Conservation (phyloP, 2,888 invertebrate species). For the Cepaea hortensis region DNA sequence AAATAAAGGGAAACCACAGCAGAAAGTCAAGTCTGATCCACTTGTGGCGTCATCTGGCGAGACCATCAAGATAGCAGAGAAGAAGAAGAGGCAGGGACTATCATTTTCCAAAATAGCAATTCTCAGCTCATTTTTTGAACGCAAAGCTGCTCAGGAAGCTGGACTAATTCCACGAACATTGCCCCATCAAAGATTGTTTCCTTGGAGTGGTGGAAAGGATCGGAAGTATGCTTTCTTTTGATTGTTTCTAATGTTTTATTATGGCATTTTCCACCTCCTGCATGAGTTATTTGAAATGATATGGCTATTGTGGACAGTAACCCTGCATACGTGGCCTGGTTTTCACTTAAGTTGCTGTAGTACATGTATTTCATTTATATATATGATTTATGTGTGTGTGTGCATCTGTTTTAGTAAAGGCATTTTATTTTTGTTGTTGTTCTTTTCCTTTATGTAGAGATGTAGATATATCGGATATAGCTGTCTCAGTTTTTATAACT, state of each 20-base stretch:
- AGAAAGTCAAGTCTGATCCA: constrained; percentile 38
- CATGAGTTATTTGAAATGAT: constrained; percentile 20
- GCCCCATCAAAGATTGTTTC: constrained; percentile 46
- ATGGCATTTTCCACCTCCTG: constrained; percentile 8
- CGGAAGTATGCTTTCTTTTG: constrained; percentile 42
- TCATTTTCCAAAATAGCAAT: constrained; percentile 68
- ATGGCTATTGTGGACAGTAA: constrained; percentile 1
- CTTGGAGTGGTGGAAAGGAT: constrained; percentile 39
- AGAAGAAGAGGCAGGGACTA: constrained; percentile 47
- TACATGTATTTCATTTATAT: too few relatives aligned
- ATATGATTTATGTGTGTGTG: too few relatives aligned
- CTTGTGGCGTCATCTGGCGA: constrained; percentile 19
- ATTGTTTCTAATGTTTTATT: constrained; percentile 20
- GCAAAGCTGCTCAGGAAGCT: constrained; percentile 59
- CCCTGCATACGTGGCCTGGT: neutral
- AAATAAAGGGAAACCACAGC: constrained; percentile 43
- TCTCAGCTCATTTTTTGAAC: constrained; percentile 70
- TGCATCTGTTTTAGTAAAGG: too few relatives aligned
- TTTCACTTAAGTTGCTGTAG: neutral
- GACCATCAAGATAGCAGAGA: constrained; percentile 27
- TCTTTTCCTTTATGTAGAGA: too few relatives aligned
- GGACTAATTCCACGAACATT: constrained; percentile 29
- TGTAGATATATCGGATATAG: too few relatives aligned
- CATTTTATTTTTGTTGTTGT: too few relatives aligned
- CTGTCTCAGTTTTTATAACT: too few relatives aligned